phyloP scores from a whole-genome alignment of 2,797 vertebrate genomes.

The Melanotaenia maccullochi region DNA sequence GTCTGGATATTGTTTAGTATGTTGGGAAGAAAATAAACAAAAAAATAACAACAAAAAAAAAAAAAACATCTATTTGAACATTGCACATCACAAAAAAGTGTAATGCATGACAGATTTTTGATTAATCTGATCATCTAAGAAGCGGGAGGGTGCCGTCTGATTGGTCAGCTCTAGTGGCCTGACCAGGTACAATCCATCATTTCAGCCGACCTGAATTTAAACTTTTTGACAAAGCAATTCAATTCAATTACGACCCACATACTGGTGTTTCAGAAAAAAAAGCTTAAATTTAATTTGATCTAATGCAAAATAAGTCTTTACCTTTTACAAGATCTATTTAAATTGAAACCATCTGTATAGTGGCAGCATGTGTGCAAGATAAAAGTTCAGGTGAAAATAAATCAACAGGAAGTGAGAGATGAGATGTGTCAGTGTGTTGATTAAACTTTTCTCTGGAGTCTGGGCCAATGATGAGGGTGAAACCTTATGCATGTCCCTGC shows the following conservation, averaged over 20 bases:
- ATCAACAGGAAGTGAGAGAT: not conserved
- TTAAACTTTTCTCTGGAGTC: not conserved
- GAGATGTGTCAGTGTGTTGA: no score
- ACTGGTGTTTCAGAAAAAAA: no score
- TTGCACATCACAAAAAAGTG: not conserved
- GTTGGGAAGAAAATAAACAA: no score
- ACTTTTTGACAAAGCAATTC: no score
- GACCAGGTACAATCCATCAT: not conserved
- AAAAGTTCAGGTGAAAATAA: not conserved
- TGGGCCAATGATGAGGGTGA: not conserved
- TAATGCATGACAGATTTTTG: not conserved
- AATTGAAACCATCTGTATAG: no score
- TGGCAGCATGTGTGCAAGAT: not conserved
- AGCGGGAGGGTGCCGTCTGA: not conserved
- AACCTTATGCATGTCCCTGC: not conserved
- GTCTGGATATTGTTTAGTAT: not conserved
- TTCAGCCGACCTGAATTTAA: no score
- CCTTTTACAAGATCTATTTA: no score
- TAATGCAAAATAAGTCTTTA: no score
- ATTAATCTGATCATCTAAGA: not conserved
- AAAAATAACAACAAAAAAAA: slow-evolving; percentile 11
- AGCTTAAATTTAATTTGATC: no score
- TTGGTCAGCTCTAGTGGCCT: not conserved
- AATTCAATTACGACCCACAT: no score
- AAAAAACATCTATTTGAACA: not conserved